A percentile compares a stretch with the other conserved stretches of the same genome.
Evolutionary conservation across 2,797 vertebrate genomes (phyloP).

Genomic region (Xyrichtys novacula): DNA sequence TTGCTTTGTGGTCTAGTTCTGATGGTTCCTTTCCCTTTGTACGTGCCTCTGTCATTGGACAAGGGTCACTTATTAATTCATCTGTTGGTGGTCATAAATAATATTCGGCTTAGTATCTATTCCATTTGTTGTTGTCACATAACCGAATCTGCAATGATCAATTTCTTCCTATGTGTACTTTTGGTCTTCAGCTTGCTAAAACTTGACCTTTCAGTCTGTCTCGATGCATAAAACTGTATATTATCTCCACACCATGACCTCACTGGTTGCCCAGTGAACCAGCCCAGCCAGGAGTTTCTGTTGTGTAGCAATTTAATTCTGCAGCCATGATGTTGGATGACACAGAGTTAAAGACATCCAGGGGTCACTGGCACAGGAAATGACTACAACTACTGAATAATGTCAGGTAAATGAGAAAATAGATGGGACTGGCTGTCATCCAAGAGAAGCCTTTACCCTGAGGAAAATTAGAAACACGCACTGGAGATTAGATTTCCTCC

Average conservation of each 20-base stretch:
- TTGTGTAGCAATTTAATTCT: constrained; percentile 74
- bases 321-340: constrained; percentile 73
- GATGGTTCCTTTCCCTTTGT: no score
- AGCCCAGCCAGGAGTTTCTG: constrained; percentile 68
- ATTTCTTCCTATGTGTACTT: constrained; percentile 14
- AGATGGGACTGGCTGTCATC: constrained; percentile 51
- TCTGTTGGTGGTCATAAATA: no score
- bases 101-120: not conserved
- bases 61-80: no score
- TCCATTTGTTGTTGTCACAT: not conserved
- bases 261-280: constrained; percentile 45
- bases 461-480: constrained; percentile 64
- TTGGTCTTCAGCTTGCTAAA: constrained; percentile 14
- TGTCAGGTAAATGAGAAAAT: constrained; percentile 71
- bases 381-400: constrained; percentile 66
- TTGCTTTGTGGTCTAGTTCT: no score
- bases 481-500: constrained; percentile 77
- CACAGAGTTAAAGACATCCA: constrained; percentile 63
- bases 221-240: constrained; percentile 17
- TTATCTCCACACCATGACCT: constrained; percentile 55
- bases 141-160: not conserved
- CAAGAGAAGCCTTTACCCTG: constrained; percentile 39
- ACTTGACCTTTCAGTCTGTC: constrained; percentile 12
- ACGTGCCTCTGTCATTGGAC: no score
- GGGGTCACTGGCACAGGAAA: constrained; percentile 76